Conservation (phyloP, 1,140 invertebrate genomes). For the Apis dorsata region DNA sequence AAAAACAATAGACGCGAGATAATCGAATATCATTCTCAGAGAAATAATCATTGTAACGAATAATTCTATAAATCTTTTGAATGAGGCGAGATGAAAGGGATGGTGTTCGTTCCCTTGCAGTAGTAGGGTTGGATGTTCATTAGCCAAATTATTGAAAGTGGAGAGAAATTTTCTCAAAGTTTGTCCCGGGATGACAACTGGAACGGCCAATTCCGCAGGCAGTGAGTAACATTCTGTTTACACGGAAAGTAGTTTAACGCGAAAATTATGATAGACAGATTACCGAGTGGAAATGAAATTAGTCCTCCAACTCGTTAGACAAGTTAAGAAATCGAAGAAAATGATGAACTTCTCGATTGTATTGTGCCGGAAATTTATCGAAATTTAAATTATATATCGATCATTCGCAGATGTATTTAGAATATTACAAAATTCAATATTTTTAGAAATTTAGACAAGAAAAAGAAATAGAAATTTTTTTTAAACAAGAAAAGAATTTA, state of each 20-base stretch:
- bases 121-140: not conserved
- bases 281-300: constrained; percentile 14
- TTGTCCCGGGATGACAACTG: not conserved
- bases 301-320: no score
- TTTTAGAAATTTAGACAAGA: no score
- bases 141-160: not conserved
- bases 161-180: not conserved
- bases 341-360: not conserved
- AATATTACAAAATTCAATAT: no score
- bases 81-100: not conserved
- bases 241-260: constrained; percentile 6
- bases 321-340: constrained; percentile 1
- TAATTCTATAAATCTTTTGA: not conserved
- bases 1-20: no score
- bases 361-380: not conserved
- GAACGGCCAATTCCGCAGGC: not conserved
- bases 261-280: constrained; percentile 24
- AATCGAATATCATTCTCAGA: no score
- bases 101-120: not conserved
- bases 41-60: not conserved
- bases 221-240: not conserved
- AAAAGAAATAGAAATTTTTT: no score
- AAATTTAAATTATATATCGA: no score
- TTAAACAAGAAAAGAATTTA: no score
- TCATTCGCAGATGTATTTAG: no score